A percentile compares a stretch with the other conserved stretches of the same genome.
Conservation (phyloP, 2,797 vertebrate species). For the Anguilla megastoma region DNA sequence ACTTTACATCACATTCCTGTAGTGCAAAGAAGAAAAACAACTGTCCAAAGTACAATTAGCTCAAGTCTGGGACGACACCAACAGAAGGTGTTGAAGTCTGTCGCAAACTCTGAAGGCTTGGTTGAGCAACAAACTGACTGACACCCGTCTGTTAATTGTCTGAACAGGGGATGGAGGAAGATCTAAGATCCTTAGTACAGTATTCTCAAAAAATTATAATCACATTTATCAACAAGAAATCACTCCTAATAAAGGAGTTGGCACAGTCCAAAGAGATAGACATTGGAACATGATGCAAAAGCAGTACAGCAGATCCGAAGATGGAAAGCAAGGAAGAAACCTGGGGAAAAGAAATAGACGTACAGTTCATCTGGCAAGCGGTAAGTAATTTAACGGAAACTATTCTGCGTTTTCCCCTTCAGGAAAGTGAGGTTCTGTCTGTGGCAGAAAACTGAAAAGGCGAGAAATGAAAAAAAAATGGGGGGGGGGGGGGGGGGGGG, state of each 20-base stretch:
- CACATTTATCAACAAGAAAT: conserved; percentile 69
- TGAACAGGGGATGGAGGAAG: neutral
- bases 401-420: neutral
- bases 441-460: neutral
- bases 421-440: neutral
- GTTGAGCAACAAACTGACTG: conserved; percentile 18
- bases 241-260: conserved; percentile 66
- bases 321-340: neutral
- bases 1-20: conserved; percentile 44
- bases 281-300: conserved; percentile 61
- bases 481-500: too few species aligned
- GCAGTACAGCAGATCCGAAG: conserved; percentile 58
- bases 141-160: neutral
- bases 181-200: conserved; percentile 45
- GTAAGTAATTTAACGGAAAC: neutral
- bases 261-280: conserved; percentile 70
- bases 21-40: conserved; percentile 31
- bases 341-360: neutral
- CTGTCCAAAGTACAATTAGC: conserved; percentile 27
- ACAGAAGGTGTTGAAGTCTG: conserved; percentile 3
- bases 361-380: neutral
- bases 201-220: conserved; percentile 60
- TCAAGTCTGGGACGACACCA: conserved; percentile 21
- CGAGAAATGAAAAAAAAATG: conserved; percentile 36
- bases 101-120: neutral